These are phyloP conservation scores for Ernsta delagoae DNA, from an alignment of 2,888 invertebrate genomes.

Conservation along the genomic window DNA sequence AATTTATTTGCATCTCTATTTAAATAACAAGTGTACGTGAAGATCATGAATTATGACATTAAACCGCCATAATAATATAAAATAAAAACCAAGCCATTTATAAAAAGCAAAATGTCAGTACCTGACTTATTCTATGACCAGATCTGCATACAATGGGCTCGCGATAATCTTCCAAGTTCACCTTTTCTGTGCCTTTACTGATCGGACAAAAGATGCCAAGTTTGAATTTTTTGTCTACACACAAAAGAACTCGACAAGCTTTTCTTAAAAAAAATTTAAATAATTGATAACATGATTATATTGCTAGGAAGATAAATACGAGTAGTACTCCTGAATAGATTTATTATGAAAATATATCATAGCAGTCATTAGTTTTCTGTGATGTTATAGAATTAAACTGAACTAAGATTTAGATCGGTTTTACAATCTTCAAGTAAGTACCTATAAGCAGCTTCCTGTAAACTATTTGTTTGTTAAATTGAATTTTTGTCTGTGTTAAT, in stretches of 20 bases:
- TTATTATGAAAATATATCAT: too few relatives aligned
- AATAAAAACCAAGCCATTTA: not conserved
- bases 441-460: too few relatives aligned
- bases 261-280: not conserved
- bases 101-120: constrained; percentile 3
- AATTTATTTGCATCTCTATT: too few relatives aligned
- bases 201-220: constrained; percentile 25
- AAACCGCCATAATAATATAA: too few relatives aligned
- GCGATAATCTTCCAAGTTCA: constrained; percentile 42
- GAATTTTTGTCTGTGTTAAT: too few relatives aligned
- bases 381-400: too few relatives aligned
- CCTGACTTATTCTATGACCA: constrained; percentile 38
- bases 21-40: too few relatives aligned
- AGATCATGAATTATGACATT: too few relatives aligned
- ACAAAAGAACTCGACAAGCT: constrained; percentile 13
- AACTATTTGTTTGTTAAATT: too few relatives aligned
- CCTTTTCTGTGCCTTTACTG: constrained; percentile 15
- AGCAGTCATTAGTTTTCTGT: too few relatives aligned
- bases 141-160: constrained; percentile 37
- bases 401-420: too few relatives aligned
- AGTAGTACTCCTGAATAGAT: not conserved
- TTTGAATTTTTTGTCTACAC: constrained; percentile 24
- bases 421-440: too few relatives aligned
- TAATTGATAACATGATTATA: not conserved
- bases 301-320: not conserved